Evolutionary conservation across 2,113 vertebrate species (phyloP), one percentile per base, ranked within the genome.

Genomic region (Chaetodon trifascialis): DNA sequence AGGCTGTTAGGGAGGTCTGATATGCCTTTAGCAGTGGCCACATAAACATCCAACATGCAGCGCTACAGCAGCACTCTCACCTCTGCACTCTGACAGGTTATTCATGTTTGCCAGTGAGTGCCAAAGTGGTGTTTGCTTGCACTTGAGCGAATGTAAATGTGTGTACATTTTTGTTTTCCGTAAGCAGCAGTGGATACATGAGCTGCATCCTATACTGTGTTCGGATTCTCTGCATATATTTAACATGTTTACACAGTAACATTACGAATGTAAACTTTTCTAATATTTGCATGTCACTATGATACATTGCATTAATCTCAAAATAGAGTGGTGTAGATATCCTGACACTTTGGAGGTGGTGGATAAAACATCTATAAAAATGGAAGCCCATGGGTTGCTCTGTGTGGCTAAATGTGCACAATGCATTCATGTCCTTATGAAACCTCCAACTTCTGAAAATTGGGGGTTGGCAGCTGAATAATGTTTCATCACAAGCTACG

Each of bases 11-110:
- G 64, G 47, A 72, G 55, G 80, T 49, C 23, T 79, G 56, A 52
- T 69, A 2, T 21, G 77, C 66, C 42, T 79, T 69, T 46, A 82
- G 67, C 36, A 30, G 71, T 51, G 34, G 7, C 60, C 55, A 65
- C n/a, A 86, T 78, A 40, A 63, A 80, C 73, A 72, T 44, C 40
- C 58, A 74, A 64, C 25, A 38, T 68, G 47, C 4, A 38, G 30
- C 11, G 4, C 19, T n/a, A n/a, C 0, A 19, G 4, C 54, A 80
- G 58, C 46, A n/a, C 19, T 54, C 36, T 49, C 25, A 66, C 59
- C 58, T 38, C 72, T 49, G 47, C 52, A 46, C 49, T 11, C 11
- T 75, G 52, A 74, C 34, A 70, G 12, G 7, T 30, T 65, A 4
- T 11, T 2, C 44, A 49, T 66, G 36, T 80, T 70, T 46, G 62